Conservation (phyloP, 1,140 invertebrate species). For the Penaeus japonicus region DNA sequence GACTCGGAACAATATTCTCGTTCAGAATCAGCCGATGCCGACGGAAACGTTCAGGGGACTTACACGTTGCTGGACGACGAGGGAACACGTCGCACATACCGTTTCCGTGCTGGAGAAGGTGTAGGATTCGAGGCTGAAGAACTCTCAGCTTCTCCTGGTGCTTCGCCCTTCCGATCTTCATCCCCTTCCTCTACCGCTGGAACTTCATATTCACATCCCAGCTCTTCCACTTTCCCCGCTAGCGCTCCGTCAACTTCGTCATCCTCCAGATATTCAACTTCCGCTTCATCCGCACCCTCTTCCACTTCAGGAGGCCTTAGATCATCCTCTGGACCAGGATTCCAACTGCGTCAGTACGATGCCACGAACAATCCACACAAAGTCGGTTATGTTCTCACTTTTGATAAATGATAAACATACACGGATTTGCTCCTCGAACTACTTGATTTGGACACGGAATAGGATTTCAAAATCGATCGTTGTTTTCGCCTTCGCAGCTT, state of each 20-base stretch:
- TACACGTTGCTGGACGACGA: conserved; percentile 62
- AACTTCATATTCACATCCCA: background rate
- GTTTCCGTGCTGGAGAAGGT: conserved; percentile 50
- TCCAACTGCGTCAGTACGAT: conserved; percentile 27
- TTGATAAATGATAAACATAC: too few species aligned
- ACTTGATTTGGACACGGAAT: too few species aligned
- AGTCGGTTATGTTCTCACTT: background rate
- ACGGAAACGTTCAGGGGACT: conserved; percentile 61
- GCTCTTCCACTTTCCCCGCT: background rate
- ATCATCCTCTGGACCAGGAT: background rate
- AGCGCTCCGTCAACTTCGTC: background rate
- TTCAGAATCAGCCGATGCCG: conserved; percentile 58
- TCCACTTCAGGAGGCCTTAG: background rate
- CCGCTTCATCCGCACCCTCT: background rate
- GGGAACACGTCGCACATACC: conserved; percentile 37
- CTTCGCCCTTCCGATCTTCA: too few species aligned
- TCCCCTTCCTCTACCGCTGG: too few species aligned
- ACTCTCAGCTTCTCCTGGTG: conserved; percentile 13
- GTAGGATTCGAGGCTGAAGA: conserved; percentile 55
- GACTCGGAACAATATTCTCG: conserved; percentile 59
- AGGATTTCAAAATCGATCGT: too few species aligned
- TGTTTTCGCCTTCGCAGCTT: too few species aligned
- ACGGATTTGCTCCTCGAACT: too few species aligned
- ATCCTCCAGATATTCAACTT: background rate
- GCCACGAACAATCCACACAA: conserved; percentile 19